Evolutionary conservation across 2,797 vertebrate genomes (phyloP).

Genomic region (Xenops minutus): DNA sequence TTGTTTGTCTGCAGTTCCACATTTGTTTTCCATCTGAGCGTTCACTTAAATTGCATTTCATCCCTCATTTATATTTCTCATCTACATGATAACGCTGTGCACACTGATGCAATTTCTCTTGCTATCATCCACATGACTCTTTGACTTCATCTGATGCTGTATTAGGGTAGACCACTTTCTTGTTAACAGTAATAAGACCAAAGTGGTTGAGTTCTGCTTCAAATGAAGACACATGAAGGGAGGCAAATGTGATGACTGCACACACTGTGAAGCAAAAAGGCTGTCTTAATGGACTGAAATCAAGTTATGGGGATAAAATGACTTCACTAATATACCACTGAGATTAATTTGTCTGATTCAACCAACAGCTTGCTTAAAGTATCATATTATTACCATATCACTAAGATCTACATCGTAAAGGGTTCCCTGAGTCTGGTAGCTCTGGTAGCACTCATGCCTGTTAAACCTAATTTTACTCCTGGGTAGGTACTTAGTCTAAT

Average conservation of each 20-base stretch:
- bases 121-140: not conserved
- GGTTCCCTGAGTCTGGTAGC: not conserved
- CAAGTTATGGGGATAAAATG: not conserved
- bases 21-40: slow-evolving; percentile 18
- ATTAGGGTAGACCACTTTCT: slow-evolving; percentile 4
- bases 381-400: not conserved
- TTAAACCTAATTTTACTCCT: slow-evolving; percentile 51
- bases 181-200: slow-evolving; percentile 21
- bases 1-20: not conserved
- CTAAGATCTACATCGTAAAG: not conserved
- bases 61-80: slow-evolving; percentile 19
- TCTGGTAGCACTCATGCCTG: not conserved
- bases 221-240: slow-evolving; percentile 39
- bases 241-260: not conserved
- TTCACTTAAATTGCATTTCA: slow-evolving; percentile 15
- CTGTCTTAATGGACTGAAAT: not conserved
- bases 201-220: not conserved
- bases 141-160: not conserved
- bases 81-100: not conserved
- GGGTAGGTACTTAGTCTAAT: slow-evolving; percentile 13
- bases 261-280: not conserved
- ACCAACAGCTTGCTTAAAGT: not conserved
- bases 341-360: not conserved
- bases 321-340: not conserved
- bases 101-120: not conserved